Base-by-base conservation (phyloP, 2,888 invertebrate genomes). In the Agonopterix arenella region DNA sequence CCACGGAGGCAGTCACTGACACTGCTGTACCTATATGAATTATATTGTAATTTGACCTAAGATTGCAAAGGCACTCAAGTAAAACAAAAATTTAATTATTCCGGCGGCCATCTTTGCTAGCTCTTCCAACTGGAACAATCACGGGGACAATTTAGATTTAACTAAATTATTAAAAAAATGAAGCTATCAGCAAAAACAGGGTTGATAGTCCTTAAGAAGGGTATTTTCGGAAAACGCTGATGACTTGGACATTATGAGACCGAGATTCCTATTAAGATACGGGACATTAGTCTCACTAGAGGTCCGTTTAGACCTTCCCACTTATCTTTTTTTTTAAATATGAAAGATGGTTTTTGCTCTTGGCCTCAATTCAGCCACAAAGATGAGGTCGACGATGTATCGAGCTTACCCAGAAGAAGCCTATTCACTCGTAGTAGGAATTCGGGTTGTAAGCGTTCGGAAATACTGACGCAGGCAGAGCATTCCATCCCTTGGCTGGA, bases 191-290 rank as follows among this genome's bases (percentile, higher is more conserved):
- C 84, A 63, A 64, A 73, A 75, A 71, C 59, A 62, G 63, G 62
- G 58, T 59, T 62, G 62, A 57, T 60, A 61, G 68, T 70, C 59
- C 66, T 73, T 67, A 73, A 76, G 76, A 64, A 66, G 69, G 72
- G 61, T 70, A 73, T 71, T 76, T 79, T 85, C 75, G 79, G 74
- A 80, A 83, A 84, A 77, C 74, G 84, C 84, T 86, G 88, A 86
- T 86, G 85, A 80, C 76, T 75, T 74, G 77, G 80, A 80, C 81
- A 80, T 84, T 84, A 85, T 77, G 80, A 81, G 72, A 73, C 79
- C 77, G 61, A 81, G 88, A 88, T 86, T 83, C 77, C 85, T 84
- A 86, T 88, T 86, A 84, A 83, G 88, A 88, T 88, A 84, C 61
- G 71, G 68, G 64, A 77, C 81, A 85, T 85, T 84, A 84, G 84